A percentile compares a stretch with the other conserved stretches of the same genome.
These are phyloP conservation scores for Podargus strigoides DNA, from an alignment of 2,797 vertebrate species.

Conservation along the genomic window DNA sequence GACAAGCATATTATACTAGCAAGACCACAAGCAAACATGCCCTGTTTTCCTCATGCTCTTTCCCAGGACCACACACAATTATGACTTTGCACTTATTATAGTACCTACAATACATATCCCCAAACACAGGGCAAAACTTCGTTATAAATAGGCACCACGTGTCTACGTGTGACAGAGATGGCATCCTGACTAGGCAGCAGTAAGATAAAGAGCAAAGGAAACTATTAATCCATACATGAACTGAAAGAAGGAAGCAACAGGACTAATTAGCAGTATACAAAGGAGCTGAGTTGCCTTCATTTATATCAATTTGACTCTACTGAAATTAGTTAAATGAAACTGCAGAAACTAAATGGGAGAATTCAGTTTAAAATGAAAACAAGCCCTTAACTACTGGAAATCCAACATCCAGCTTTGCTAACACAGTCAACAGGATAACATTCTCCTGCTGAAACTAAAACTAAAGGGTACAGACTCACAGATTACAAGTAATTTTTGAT, in stretches of 20 bases:
- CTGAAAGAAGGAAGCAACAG: neutral
- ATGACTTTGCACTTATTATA: neutral
- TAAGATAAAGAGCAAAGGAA: neutral
- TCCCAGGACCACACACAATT: neutral
- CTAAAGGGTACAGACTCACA: neutral
- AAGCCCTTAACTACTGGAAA: neutral
- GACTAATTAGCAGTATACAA: neutral
- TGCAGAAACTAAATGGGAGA: neutral
- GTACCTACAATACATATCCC: neutral
- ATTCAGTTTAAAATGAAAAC: neutral
- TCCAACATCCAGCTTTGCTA: neutral
- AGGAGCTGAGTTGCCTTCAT: neutral
- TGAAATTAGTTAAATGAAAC: neutral
- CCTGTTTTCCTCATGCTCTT: neutral
- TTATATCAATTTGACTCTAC: neutral
- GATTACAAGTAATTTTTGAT: neutral
- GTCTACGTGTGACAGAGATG: neutral
- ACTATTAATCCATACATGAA: neutral
- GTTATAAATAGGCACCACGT: rapidly evolving
- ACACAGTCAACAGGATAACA: neutral
- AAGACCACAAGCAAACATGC: neutral
- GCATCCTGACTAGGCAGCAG: neutral
- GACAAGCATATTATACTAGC: neutral
- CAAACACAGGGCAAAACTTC: neutral
- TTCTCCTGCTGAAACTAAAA: neutral